phyloP scores from a whole-genome alignment of 2,888 invertebrate genomes.

The Tupiocoris notatus region DNA sequence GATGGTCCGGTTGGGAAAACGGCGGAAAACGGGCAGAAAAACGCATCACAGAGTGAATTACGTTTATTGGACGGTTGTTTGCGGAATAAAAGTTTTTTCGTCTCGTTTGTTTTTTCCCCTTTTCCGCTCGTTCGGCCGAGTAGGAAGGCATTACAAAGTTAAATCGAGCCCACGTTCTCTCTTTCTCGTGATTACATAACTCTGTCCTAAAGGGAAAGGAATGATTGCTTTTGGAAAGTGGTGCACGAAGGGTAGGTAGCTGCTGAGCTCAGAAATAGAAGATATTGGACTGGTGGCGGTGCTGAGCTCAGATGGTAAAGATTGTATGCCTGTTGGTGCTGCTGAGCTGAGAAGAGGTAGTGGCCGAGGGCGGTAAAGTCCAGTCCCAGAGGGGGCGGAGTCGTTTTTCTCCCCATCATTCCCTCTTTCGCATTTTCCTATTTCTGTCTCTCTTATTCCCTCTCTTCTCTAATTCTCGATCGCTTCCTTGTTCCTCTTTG shows the following conservation, averaged over 20 bases:
- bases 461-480: too few relatives aligned
- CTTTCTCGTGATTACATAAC: conserved; percentile 28
- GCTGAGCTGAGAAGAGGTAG: neutral
- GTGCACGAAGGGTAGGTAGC: too few relatives aligned
- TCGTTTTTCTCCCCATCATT: neutral
- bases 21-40: conserved; percentile 1
- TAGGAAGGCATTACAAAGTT: conserved; percentile 21
- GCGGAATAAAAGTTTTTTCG: neutral
- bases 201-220: conserved; percentile 13
- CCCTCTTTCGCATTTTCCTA: neutral
- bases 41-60: conserved; percentile 20
- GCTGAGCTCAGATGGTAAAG: neutral
- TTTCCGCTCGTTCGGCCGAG: neutral
- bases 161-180: conserved; percentile 16
- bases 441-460: neutral
- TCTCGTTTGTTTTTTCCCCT: neutral
- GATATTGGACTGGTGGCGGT: too few relatives aligned
- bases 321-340: too few relatives aligned
- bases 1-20: neutral
- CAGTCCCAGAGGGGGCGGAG: neutral
- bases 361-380: neutral
- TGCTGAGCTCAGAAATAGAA: neutral
- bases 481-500: neutral
- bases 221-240: conserved; percentile 16
- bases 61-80: conserved; percentile 16